Evolutionary conservation across 2,888 invertebrate species (phyloP).

Genomic region (Sympetrum striolatum): DNA sequence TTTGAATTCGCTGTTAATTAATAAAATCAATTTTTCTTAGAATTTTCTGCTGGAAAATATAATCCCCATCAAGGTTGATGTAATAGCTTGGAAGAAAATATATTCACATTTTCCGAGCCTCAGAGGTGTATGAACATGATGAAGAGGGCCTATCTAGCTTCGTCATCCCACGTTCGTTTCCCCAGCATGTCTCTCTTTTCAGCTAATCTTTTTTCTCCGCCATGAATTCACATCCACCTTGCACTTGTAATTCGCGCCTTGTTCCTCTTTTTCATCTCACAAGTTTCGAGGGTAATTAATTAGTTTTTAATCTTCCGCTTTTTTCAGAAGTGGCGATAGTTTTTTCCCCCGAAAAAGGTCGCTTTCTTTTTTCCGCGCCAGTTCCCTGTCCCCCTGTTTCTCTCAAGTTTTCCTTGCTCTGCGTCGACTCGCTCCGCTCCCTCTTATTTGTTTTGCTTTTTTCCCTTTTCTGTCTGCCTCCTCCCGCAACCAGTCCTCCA

Average conservation of each 20-base stretch:
- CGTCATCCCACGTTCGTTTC: not conserved
- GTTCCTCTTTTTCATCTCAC: not conserved
- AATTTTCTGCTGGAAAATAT: too few relatives aligned
- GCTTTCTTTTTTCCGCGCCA: not conserved
- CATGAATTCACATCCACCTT: not conserved
- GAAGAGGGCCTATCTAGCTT: too few relatives aligned
- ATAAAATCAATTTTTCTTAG: too few relatives aligned
- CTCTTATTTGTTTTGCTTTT: not conserved
- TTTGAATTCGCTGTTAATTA: too few relatives aligned
- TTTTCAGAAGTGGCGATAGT: not conserved
- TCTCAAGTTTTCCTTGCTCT: not conserved
- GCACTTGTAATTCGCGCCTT: not conserved
- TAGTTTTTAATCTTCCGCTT: not conserved
- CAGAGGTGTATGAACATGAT: too few relatives aligned
- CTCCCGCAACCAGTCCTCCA: not conserved
- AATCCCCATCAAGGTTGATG: too few relatives aligned
- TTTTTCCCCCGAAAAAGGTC: not conserved
- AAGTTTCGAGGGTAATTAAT: not conserved
- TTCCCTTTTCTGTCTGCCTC: not conserved
- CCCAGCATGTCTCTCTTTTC: not conserved
- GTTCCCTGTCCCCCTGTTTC: not conserved
- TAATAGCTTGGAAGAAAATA: not conserved
- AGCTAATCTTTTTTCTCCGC: not conserved
- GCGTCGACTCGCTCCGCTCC: not conserved
- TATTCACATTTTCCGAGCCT: too few relatives aligned